Base-by-base conservation (phyloP, 2,797 vertebrate genomes). In the Galaxias olidus region DNA sequence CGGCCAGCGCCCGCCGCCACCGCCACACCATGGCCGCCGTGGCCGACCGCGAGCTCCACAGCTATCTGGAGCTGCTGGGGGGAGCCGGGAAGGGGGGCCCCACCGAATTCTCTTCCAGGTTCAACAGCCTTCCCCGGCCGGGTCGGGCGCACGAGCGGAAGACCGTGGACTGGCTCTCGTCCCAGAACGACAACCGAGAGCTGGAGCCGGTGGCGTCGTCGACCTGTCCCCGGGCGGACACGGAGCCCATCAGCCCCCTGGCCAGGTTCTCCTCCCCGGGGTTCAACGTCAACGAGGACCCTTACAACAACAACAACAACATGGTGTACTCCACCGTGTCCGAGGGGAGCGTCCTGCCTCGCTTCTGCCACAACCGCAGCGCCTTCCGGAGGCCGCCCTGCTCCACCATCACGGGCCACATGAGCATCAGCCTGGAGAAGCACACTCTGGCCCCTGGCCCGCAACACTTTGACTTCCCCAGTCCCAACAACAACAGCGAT, bases 61-160 rank as follows among this genome's bases (percentile, higher is more conserved):
- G 92, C 64, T 97, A 95, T 85, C 89, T 97, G 60, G 94, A 96
- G 88, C 66, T 90, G 0, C 87, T 90, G 0, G 83, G 87, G 19
- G 81, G 76, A 18, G 14, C 78, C 0, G 88, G 84, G 44, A 84
- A 80, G 0, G 88, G 84, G 44, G 84, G 80, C 66, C 77, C 44
- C 58, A 48, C 0, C 15, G 94, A 84, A 88, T 92, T 65, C 4
- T 64, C 78, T 68, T 85, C 84, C 75, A 96, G 93, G 81, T 98
- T 93, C 69, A 94, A 94, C 89, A 98, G 94, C 84, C 88, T 98
- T 61, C 96, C 97, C 46, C 90, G 92, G 59, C 80, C 92, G 15
- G 85, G 93, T 50, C 88, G 91, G n/a, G 58, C 85, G 50, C 80
- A 86, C 68, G 81, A 92, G 48, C 91, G 91, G 59, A 91, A 82